Evolutionary conservation across 1,140 invertebrate genomes (phyloP).

Genomic region (Psilanteris sp.): DNA sequence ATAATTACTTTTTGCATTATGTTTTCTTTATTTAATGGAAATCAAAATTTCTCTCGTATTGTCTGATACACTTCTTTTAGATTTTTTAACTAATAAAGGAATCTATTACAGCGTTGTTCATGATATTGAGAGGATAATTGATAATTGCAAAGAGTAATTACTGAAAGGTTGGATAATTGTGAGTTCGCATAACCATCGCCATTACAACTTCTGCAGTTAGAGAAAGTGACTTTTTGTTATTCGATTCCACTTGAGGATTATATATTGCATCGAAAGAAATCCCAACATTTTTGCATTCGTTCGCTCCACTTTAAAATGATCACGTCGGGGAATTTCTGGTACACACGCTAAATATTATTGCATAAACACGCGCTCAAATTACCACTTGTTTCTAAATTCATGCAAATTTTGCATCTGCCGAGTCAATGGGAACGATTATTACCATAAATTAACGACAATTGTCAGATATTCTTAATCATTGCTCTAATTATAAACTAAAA

Average conservation of each 20-base stretch:
- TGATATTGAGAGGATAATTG: conserved; percentile 21
- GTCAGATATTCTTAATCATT: no score
- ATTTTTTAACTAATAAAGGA: neutral
- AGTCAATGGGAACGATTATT: no score
- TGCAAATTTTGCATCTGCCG: neutral
- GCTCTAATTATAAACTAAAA: no score
- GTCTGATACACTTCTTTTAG: conserved; percentile 2
- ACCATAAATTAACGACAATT: no score
- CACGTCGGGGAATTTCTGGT: conserved; percentile 50
- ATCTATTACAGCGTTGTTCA: conserved; percentile 2
- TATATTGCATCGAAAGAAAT: conserved; percentile 48
- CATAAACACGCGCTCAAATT: conserved; percentile 10
- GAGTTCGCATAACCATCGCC: conserved; percentile 34
- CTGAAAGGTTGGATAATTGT: conserved; percentile 45
- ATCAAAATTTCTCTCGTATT: no score
- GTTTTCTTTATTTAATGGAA: no score
- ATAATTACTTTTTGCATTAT: no score
- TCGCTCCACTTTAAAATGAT: conserved; percentile 60
- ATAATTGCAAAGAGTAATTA: conserved; percentile 18
- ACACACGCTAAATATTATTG: conserved; percentile 35
- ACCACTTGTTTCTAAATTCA: no score
- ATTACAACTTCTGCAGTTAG: conserved; percentile 21
- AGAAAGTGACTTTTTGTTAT: conserved; percentile 52
- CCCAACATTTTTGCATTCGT: conserved; percentile 41
- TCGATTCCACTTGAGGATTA: conserved; percentile 1